Conservation (phyloP, 2,888 invertebrate species). For the Gnatocerus cornutus region DNA sequence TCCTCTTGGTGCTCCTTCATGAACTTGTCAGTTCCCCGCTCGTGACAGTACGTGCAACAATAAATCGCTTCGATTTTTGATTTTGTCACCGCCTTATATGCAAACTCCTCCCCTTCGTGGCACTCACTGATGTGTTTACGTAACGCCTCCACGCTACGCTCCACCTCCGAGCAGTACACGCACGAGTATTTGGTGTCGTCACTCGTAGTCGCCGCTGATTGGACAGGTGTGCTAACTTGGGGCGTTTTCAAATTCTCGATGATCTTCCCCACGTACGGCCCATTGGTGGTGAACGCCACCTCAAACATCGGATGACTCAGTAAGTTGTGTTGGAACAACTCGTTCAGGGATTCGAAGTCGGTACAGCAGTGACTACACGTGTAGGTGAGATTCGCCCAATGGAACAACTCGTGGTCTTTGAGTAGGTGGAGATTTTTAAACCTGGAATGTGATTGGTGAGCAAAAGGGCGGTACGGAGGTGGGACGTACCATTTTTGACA, state of each 20-base stretch:
- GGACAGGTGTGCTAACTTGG: background rate
- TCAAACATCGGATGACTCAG: conserved; percentile 47
- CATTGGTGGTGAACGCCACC: conserved; percentile 28
- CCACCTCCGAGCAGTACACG: conserved; percentile 57
- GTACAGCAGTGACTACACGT: conserved; percentile 70
- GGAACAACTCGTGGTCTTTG: conserved; percentile 71
- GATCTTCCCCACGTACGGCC: conserved; percentile 45
- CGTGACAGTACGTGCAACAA: conserved; percentile 63
- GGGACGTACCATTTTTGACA: conserved; percentile 43
- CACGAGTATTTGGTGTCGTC: conserved; percentile 48
- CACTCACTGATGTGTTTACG: conserved; percentile 54
- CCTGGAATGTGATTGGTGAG: conserved; percentile 46
- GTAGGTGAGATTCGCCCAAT: conserved; percentile 72
- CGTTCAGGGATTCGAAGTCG: conserved; percentile 59
- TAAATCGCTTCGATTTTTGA: conserved; percentile 51
- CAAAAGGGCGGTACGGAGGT: background rate
- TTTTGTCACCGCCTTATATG: conserved; percentile 22
- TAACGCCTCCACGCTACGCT: conserved; percentile 47
- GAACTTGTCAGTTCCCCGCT: conserved; percentile 61
- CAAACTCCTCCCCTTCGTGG: conserved; percentile 48
- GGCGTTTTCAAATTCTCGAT: conserved; percentile 1
- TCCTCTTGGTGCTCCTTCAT: conserved; percentile 67
- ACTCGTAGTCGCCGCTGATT: background rate
- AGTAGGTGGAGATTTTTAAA: conserved; percentile 59
- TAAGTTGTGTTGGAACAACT: conserved; percentile 63